Conservation (phyloP, 2,888 invertebrate species). For the Phymatocera aterrima region DNA sequence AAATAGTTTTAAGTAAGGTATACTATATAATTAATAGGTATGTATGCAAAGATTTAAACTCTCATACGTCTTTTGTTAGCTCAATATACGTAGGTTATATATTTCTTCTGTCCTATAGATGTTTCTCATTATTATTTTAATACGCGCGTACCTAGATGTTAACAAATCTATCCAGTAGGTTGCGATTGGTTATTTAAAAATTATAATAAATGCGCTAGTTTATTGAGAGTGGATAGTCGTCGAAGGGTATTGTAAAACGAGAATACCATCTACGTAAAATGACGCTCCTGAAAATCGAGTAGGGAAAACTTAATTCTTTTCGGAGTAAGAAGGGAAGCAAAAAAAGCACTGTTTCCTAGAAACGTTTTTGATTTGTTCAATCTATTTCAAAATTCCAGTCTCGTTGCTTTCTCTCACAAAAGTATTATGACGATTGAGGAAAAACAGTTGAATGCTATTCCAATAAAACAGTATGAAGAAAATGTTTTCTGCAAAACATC, state of each 20-base stretch:
- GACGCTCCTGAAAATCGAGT: no score
- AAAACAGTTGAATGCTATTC: not conserved
- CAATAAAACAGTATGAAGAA: not conserved
- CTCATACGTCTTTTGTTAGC: constrained; percentile 31
- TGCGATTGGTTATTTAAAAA: not conserved
- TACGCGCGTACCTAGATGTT: constrained; percentile 18
- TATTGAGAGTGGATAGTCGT: not conserved
- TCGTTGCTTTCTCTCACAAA: not conserved
- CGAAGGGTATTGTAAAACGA: not conserved
- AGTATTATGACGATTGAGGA: not conserved
- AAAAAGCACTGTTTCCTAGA: no score
- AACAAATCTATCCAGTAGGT: not conserved
- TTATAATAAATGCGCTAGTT: not conserved
- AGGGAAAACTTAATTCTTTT: no score
- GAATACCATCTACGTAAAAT: no score
- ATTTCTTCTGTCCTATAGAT: not conserved
- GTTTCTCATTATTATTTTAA: constrained; percentile 10
- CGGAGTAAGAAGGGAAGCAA: no score
- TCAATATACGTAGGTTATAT: constrained; percentile 29
- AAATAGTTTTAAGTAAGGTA: constrained; percentile 40
- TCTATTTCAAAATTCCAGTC: not conserved
- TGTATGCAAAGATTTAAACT: constrained; percentile 16
- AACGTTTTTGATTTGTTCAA: no score
- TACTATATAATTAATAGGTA: not conserved
- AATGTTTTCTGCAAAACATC: not conserved